Evolutionary conservation across 2,113 vertebrate genomes (phyloP).

Genomic region (Anhinga rufa): DNA sequence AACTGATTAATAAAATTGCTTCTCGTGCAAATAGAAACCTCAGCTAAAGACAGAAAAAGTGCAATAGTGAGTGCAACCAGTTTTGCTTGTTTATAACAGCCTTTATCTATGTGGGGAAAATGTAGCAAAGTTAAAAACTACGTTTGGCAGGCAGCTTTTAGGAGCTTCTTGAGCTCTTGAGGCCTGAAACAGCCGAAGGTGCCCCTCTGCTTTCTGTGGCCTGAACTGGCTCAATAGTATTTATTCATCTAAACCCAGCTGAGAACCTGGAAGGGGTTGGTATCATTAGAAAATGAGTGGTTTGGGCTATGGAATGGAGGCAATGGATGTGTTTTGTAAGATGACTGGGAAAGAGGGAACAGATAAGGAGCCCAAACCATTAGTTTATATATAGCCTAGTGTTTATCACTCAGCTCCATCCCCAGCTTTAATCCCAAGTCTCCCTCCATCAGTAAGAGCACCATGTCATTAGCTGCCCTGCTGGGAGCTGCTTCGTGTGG

Average conservation of each 20-base stretch:
- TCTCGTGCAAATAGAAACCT: not conserved
- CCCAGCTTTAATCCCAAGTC: not conserved
- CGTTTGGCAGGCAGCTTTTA: not conserved
- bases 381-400: not conserved
- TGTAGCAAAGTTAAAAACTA: not conserved
- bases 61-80: not conserved
- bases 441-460: not conserved
- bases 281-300: not conserved
- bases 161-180: not conserved
- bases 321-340: not conserved
- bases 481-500: not conserved
- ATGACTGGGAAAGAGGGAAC: not conserved
- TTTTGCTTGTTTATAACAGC: not conserved
- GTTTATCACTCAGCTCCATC: not conserved
- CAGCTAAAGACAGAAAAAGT: not conserved
- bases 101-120: not conserved
- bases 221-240: not conserved
- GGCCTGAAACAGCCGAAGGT: not conserved
- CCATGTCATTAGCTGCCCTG: not conserved
- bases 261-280: not conserved
- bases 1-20: constrained; percentile 42
- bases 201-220: not conserved
- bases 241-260: not conserved
- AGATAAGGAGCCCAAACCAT: not conserved
- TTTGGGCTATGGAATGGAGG: not conserved